A percentile compares a stretch with the other conserved stretches of the same genome.
Conservation (phyloP, 1,140 invertebrate species). For the Nixonia krombeini region DNA sequence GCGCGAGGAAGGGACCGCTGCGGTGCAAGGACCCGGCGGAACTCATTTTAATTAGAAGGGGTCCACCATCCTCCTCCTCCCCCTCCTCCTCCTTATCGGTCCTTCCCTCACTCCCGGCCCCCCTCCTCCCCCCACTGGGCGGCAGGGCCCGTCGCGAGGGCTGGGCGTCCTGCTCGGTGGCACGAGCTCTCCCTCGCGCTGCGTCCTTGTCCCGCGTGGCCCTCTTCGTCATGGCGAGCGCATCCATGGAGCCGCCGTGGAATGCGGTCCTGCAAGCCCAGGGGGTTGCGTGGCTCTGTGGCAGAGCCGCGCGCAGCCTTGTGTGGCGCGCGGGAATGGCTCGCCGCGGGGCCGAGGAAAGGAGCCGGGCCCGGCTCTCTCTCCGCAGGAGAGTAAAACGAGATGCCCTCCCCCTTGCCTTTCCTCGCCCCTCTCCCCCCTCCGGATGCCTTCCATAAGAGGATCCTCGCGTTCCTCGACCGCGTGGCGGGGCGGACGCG, state of each 20-base stretch:
- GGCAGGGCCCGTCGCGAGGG: no score
- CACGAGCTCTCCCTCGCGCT: constrained; percentile 8
- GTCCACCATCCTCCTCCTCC: constrained; percentile 8
- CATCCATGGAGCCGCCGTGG: constrained; percentile 17
- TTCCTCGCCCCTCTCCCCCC: constrained; percentile 11
- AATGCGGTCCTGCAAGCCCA: constrained; percentile 28
- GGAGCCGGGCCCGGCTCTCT: constrained; percentile 4
- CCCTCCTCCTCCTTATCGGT: constrained; percentile 12
- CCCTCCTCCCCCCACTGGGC: no score
- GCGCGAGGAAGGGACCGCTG: background rate
- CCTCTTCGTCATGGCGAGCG: constrained; percentile 7
- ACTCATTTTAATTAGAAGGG: constrained; percentile 20
- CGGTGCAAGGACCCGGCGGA: constrained; percentile 10
- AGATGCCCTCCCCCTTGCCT: background rate
- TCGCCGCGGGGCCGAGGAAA: background rate
- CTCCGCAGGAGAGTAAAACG: constrained; percentile 8
- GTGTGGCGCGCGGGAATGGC: background rate
- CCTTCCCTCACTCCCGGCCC: background rate
- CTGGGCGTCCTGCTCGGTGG: background rate
- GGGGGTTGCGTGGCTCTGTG: constrained; percentile 17
- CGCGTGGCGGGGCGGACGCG: constrained; percentile 2
- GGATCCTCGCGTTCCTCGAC: constrained; percentile 14
- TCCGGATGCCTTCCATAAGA: background rate
- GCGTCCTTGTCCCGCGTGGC: constrained; percentile 4
- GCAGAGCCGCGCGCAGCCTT: background rate